Conservation (phyloP, 2,113 vertebrate species). For the Eidolon helvum region DNA sequence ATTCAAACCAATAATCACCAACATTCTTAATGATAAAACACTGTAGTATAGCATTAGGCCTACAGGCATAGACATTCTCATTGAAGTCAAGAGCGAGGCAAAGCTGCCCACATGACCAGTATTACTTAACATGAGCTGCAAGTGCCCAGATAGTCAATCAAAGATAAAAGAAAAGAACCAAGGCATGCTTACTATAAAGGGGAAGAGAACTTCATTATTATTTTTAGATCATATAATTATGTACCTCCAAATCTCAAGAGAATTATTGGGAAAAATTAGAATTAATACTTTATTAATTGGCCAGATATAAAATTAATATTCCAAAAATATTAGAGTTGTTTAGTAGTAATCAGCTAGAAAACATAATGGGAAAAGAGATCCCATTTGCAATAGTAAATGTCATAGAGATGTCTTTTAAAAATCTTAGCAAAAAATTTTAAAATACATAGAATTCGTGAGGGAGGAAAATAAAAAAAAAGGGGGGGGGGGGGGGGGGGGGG, state of each 20-base stretch:
- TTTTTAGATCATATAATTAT: neutral
- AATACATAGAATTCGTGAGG: neutral
- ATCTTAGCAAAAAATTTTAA: neutral
- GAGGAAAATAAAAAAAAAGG: neutral
- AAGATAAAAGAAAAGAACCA: neutral
- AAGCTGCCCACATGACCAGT: neutral
- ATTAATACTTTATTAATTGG: neutral
- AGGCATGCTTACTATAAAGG: neutral
- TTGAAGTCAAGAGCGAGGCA: neutral
- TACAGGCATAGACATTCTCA: neutral
- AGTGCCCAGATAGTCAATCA: neutral
- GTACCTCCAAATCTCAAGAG: neutral
- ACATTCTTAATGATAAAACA: neutral
- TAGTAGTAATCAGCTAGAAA: neutral
- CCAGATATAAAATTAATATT: neutral
- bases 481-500: too few species aligned
- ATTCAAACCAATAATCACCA: neutral
- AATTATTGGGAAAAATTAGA: neutral
- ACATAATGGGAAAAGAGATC: neutral
- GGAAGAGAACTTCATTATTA: neutral
- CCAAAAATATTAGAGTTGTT: neutral
- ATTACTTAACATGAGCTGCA: neutral
- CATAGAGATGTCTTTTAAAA: neutral
- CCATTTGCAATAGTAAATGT: neutral
- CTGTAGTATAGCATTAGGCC: neutral